Evolutionary conservation across 2,797 vertebrate genomes (phyloP), one percentile per base, ranked within the genome.

Genomic region (Acipenser transmontanus): DNA sequence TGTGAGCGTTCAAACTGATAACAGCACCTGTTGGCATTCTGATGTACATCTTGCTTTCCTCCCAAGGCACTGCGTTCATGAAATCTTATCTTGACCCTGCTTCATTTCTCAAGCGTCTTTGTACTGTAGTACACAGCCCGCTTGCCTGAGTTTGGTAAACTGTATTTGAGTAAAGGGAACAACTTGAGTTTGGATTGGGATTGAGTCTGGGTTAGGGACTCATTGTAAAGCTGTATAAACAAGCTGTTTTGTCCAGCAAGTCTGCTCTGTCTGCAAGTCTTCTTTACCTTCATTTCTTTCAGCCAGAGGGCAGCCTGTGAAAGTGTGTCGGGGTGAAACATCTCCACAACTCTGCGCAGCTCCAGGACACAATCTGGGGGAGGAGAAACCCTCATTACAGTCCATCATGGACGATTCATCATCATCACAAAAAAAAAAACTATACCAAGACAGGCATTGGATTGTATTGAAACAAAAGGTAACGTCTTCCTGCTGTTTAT

Each of bases 201-300:
- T 34, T 34, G 34, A 34, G 34, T 34, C 34, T 34, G 34, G 34
- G 34, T 34, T 34, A 4, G 34, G 34, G 34, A 34, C 34, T 34
- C 34, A 34, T 4, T 34, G 34, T 34, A 34, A 34, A 34, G 34
- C 34, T 34, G 34, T 34, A 34, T 34, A 71, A 63, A 34, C 8
- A 49, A 13, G 6, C 7, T 7, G 2, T 49, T 60, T 11, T 48
- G 7, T 61, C 2, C 59, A 13, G 7, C 8, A 50, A 7, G 34
- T 59, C 6, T 6, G 14, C 48, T 50, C 7, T 10, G 49, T 9
- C n/a, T n/a, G n/a, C 34, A 3, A 34, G 34, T 34, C 34, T 34
- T 34, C 34, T 34, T 34, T 74, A 81, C 79, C 76, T 77, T 77
- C 66, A 50, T 70, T 49, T 67, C 48, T 62, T 67, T 71, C 10